phyloP scores from a whole-genome alignment of 2,888 invertebrate species.

The Yponomeuta evonymella region DNA sequence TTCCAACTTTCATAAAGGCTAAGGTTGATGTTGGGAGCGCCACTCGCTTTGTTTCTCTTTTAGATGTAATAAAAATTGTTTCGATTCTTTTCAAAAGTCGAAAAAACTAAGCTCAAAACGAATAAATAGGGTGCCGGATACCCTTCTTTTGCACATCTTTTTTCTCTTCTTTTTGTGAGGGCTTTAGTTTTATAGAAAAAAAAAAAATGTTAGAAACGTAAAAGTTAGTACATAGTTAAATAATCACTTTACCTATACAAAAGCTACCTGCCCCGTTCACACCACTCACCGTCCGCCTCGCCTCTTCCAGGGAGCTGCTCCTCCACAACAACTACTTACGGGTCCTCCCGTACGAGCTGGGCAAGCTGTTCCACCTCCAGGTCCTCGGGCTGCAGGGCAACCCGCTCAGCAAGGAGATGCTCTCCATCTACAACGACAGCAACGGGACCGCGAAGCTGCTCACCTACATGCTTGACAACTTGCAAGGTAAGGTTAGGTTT shows the following conservation, averaged over 20 bases:
- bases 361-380: conserved; percentile 97
- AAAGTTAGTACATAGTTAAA: no score
- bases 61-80: neutral
- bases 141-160: no score
- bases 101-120: no score
- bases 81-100: neutral
- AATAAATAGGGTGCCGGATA: no score
- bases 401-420: conserved; percentile 94
- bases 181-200: no score
- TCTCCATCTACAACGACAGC: conserved; percentile 92
- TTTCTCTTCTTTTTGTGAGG: no score
- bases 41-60: neutral
- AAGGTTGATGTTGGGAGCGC: neutral
- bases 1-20: conserved; percentile 6
- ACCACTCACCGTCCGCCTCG: neutral
- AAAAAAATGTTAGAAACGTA: no score
- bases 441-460: conserved; percentile 96
- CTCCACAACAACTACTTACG: conserved; percentile 96
- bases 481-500: conserved; percentile 81
- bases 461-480: conserved; percentile 95
- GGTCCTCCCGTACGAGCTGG: conserved; percentile 96
- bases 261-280: no score
- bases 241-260: no score
- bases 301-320: conserved; percentile 87
- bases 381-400: conserved; percentile 95